Conservation (phyloP, 2,113 vertebrate species). For the Anhinga rufa region DNA sequence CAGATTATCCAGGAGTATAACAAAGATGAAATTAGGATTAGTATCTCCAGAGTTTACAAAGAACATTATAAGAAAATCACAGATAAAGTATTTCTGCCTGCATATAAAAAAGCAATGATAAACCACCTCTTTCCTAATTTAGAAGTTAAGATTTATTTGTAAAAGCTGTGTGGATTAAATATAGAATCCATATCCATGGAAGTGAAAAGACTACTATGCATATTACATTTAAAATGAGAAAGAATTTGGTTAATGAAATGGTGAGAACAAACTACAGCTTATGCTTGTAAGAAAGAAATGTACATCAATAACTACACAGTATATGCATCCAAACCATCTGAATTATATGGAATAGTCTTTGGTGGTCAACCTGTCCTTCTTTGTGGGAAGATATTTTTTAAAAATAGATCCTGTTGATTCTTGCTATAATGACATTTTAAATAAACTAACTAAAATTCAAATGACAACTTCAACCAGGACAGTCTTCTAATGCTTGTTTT, state of each 20-base stretch:
- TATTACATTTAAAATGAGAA: slow-evolving; percentile 13
- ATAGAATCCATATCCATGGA: neutral
- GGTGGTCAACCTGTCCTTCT: neutral
- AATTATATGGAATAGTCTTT: neutral
- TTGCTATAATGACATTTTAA: neutral
- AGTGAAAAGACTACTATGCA: neutral
- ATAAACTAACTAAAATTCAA: neutral
- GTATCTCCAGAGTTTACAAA: slow-evolving; percentile 52
- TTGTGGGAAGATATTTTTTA: neutral
- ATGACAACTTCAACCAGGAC: neutral
- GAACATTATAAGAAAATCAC: neutral
- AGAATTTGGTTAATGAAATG: neutral
- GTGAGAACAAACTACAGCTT: neutral
- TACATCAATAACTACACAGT: neutral
- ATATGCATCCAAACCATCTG: neutral
- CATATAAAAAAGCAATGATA: slow-evolving; percentile 24
- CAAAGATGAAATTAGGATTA: slow-evolving; percentile 64
- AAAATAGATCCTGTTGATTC: neutral
- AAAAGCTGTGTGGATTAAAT: slow-evolving; percentile 44
- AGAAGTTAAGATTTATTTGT: slow-evolving; percentile 47
- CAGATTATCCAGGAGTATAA: slow-evolving; percentile 59
- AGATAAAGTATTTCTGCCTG: slow-evolving; percentile 41
- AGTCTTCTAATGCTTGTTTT: neutral
- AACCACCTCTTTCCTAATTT: slow-evolving; percentile 46
- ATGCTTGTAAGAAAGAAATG: neutral